Evolutionary conservation across 2,113 vertebrate genomes (phyloP), one percentile per base, ranked within the genome.

Genomic region (Shinisaurus crocodilurus): DNA sequence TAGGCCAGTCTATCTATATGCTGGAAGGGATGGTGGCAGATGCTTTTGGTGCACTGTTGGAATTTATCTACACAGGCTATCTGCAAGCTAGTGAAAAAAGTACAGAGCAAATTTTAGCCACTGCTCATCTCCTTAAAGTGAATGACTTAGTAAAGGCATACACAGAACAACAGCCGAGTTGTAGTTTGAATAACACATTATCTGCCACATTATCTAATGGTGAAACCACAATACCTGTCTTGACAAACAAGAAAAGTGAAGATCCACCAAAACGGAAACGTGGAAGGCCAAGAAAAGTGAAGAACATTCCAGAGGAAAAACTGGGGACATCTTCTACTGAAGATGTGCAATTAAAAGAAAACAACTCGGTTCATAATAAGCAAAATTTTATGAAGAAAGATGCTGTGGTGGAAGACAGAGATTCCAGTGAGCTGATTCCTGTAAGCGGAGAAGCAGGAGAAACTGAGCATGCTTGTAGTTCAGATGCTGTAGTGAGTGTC

Each of bases 61-160:
- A 99, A 80, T 99, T 99, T 93, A 98, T 99, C 93, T 99, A 99
- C 96, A 98, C 98, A 0, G 98, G 98, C 18, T 97, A 92, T 87
- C 97, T 99, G 81, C 98, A 95, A 0, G 97, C 98, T 84, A 98
- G 96, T 91, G 97, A 98, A 92, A 97, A 96, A 90, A 95, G 80
- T 79, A 92, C 96, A 0, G 98, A 98, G 88, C 98, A 98, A 90
- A 98, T 99, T 29, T 94, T 99, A 95, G 98, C 97, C 32, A 97
- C 98, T 3, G 99, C 99, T 12, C 98, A 97, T 20, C 97, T 98
- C n/a, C 95, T 99, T 89, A 98, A 98, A 94, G 98, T 99, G 81
- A 95, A 94, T 27, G 98, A 98, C 86, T 96, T 99, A 48, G 96
- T 99, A 0, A 97, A 97, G 93, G 98, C 97, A 32, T 98, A 98